phyloP scores from a whole-genome alignment of 37 sponge, comb jelly and placozoan genomes.

The Agelas oroides region DNA sequence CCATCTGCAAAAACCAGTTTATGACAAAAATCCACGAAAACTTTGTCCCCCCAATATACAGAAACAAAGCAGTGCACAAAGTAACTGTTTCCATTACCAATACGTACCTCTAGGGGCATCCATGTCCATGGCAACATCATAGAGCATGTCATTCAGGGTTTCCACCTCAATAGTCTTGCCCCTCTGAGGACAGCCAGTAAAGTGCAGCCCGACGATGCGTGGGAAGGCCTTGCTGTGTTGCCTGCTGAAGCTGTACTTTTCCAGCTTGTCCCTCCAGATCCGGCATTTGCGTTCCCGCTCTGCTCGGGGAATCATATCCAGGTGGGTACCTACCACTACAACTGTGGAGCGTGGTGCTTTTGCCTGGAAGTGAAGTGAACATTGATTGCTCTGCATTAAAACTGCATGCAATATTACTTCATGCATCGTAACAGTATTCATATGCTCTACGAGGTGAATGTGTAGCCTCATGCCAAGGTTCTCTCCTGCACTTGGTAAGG shows the following conservation, averaged over 20 bases:
- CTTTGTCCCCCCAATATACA: too few relatives aligned
- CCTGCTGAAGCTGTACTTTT: slow-evolving; percentile 22
- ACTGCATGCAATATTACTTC: not conserved
- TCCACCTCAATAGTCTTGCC: slow-evolving; percentile 9
- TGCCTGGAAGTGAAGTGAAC: slow-evolving; percentile 3
- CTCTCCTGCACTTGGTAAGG: too few relatives aligned
- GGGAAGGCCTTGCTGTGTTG: slow-evolving; percentile 44
- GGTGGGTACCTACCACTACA: slow-evolving; percentile 78
- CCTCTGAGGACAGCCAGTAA: slow-evolving; percentile 43
- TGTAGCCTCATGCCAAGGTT: slow-evolving; percentile 68
- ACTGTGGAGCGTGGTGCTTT: slow-evolving; percentile 47
- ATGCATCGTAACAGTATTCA: too few relatives aligned
- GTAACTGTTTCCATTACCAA: too few relatives aligned
- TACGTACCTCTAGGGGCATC: slow-evolving; percentile 51
- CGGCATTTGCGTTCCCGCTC: slow-evolving; percentile 11
- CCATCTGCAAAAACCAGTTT: too few relatives aligned
- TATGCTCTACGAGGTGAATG: slow-evolving; percentile 75
- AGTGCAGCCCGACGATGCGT: slow-evolving; percentile 28
- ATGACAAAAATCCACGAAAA: too few relatives aligned
- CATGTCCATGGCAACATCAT: slow-evolving; percentile 57
- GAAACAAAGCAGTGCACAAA: too few relatives aligned
- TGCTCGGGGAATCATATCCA: slow-evolving; percentile 28
- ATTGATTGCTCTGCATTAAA: too few relatives aligned
- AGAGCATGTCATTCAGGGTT: slow-evolving; percentile 49
- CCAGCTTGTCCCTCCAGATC: slow-evolving; percentile 30